Conservation (phyloP, 2,888 invertebrate genomes). For the Shargacucullia verbasci region DNA sequence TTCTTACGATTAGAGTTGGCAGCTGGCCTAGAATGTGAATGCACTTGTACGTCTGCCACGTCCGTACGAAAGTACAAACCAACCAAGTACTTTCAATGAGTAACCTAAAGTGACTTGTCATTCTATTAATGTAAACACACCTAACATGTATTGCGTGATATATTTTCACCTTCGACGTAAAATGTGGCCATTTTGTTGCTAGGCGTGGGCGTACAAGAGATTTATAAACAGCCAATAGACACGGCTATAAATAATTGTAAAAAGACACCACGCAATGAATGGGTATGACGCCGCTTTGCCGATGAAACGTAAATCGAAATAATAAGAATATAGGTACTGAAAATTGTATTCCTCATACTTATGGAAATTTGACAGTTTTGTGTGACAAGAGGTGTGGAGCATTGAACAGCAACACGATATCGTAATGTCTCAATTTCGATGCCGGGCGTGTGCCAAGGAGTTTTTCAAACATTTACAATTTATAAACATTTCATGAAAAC, state of each 20-base stretch:
- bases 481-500: constrained; percentile 35
- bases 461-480: constrained; percentile 38
- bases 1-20: constrained; percentile 65
- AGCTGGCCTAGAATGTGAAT: constrained; percentile 62
- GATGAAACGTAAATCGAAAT: neutral
- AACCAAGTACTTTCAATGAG: constrained; percentile 38
- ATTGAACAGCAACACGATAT: constrained; percentile 23
- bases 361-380: constrained; percentile 14
- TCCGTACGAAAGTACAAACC: constrained; percentile 44
- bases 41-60: constrained; percentile 55
- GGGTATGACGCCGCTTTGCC: constrained; percentile 37
- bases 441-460: constrained; percentile 33
- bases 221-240: constrained; percentile 57
- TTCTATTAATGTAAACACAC: constrained; percentile 50
- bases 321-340: no score
- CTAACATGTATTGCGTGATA: constrained; percentile 42
- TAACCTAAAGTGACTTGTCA: constrained; percentile 41
- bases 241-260: constrained; percentile 57
- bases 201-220: constrained; percentile 60
- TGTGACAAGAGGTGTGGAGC: constrained; percentile 11
- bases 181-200: constrained; percentile 48
- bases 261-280: constrained; percentile 56
- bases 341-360: no score
- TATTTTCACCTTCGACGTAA: constrained; percentile 59
- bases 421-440: constrained; percentile 24